Evolutionary conservation across 2,888 invertebrate genomes (phyloP).

Genomic region (Troides oblongomaculatus): DNA sequence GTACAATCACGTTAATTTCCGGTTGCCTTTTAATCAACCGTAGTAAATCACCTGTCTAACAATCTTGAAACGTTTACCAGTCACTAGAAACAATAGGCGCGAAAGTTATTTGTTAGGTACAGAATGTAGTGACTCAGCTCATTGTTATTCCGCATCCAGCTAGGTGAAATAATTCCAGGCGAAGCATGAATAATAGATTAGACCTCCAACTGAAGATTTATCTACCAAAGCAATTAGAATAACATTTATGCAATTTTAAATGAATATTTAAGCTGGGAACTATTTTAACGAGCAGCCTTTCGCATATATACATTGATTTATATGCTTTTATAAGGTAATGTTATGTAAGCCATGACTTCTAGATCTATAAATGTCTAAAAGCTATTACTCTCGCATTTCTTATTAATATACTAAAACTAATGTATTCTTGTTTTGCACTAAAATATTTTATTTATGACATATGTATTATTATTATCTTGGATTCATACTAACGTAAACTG

Average conservation of each 20-base stretch:
- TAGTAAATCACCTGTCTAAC: conserved; percentile 21
- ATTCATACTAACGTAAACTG: too few relatives aligned
- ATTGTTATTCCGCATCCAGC: conserved; percentile 51
- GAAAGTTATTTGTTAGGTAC: conserved; percentile 25
- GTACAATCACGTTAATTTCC: conserved; percentile 11
- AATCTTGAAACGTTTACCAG: conserved; percentile 22
- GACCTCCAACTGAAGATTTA: conserved; percentile 41
- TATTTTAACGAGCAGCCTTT: conserved; percentile 8
- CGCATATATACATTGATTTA: background rate
- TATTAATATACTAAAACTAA: too few relatives aligned
- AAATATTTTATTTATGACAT: too few relatives aligned
- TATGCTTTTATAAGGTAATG: background rate
- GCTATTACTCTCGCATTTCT: too few relatives aligned
- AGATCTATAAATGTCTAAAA: background rate
- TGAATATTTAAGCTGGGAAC: conserved; percentile 12
- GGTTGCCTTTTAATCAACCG: conserved; percentile 27
- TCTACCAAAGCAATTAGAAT: conserved; percentile 34
- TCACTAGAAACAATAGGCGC: conserved; percentile 24
- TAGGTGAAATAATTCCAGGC: conserved; percentile 48
- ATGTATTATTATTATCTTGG: too few relatives aligned
- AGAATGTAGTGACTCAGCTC: conserved; percentile 35
- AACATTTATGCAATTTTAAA: conserved; percentile 28
- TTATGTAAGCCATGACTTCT: background rate
- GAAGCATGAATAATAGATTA: conserved; percentile 42
- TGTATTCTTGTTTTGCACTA: too few relatives aligned